Conservation (phyloP, 2,113 vertebrate species). For the Hirundichthys speculiger region DNA sequence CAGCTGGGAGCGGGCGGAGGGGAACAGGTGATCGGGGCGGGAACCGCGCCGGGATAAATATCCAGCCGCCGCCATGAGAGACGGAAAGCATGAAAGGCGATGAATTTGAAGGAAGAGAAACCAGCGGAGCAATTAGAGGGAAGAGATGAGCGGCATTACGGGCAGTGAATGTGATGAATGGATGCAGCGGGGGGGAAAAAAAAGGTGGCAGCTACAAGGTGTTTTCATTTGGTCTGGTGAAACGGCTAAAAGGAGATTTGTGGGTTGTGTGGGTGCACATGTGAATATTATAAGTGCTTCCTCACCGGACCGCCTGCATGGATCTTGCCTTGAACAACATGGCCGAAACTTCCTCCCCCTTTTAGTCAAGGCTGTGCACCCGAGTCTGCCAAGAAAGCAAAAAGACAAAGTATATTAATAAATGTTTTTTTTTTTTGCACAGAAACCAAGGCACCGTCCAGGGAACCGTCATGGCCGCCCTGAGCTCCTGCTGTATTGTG, state of each 20-base stretch:
- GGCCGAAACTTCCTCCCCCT: background rate
- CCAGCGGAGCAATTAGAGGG: conserved; percentile 62
- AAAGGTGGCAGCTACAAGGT: conserved; percentile 6
- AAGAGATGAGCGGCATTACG: conserved; percentile 26
- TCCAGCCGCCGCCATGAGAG: conserved; percentile 56
- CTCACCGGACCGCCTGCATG: background rate
- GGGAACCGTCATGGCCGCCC: background rate
- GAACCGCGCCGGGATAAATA: conserved; percentile 58
- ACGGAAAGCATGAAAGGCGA: conserved; percentile 49
- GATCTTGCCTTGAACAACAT: too few species aligned
- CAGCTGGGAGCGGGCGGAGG: conserved; percentile 64
- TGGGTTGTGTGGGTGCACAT: too few species aligned
- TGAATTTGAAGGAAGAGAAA: conserved; percentile 56
- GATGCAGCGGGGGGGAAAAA: conserved; percentile 21
- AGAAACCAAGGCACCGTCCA: background rate
- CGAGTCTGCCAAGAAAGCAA: conserved; percentile 5
- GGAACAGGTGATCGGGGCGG: conserved; percentile 60
- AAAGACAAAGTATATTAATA: background rate
- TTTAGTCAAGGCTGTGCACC: background rate
- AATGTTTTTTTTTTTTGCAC: background rate
- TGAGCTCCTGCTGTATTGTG: background rate
- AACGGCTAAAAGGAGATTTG: too few species aligned
- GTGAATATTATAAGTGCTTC: too few species aligned
- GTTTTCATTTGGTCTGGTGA: too few species aligned
- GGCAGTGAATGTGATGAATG: conserved; percentile 38